Evolutionary conservation across 2,113 vertebrate genomes (phyloP), one percentile per base, ranked within the genome.

Genomic region (Eulemur rufifrons): DNA sequence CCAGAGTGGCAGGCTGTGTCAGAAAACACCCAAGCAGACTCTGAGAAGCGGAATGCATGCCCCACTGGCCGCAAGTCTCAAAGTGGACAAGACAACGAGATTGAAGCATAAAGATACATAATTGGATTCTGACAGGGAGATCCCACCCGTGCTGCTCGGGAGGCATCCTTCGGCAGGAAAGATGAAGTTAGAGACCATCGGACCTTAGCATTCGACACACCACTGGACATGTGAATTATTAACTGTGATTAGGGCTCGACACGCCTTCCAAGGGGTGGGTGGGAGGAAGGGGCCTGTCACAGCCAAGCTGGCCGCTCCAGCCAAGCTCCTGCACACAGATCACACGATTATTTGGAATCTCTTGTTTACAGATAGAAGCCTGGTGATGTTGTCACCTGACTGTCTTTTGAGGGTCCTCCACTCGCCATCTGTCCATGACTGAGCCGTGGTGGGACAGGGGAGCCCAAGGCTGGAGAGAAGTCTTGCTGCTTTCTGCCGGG

Each of bases 231-330:
- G 39, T 37, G 93, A 86, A 52, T 64, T 86, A 95, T 96, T 25
- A 87, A 45, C 86, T 92, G 32, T 95, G 89, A 97, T 95, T 83
- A 84, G 63, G 47, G 87, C 3, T 13, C 21, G 32, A 21, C 61
- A 20, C 1, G 6, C 52, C 64, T 92, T 78, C 45, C 56, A 95
- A 94, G 27, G 39, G 29, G 69, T 39, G 61, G 71, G 64, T 63
- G 74, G 93, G 59, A 97, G 17, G 71, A n/a, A 50, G 45, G 69
- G 56, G 32, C 63, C 34, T 25, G 25, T 59, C 32, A 42, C 29
- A n/a, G 25, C 32, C 20, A 8, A n/a, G 23, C 37, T 3, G 18
- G 56, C 23, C 18, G 27, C 45, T 84, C 23, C 32, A 56, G 63
- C 14, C 20, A 11, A 21, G 66, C 10, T 74, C 3, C 3, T 4